Base-by-base conservation (phyloP, 2,888 invertebrate species). In the Eurytoma adleriae region DNA sequence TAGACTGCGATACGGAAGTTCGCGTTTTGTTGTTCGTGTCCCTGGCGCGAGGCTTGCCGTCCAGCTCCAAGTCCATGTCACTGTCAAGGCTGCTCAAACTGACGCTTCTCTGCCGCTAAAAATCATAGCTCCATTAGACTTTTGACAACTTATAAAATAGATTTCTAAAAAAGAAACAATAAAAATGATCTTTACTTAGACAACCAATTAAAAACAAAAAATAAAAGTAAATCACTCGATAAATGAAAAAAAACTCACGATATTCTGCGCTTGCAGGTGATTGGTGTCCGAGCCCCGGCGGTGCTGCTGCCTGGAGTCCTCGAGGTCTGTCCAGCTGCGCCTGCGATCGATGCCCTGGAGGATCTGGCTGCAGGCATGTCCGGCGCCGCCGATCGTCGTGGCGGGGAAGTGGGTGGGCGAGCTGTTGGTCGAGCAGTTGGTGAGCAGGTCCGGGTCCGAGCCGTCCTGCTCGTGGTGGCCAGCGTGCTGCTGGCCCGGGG, bases 291-390 rank as follows among this genome's bases (percentile, higher is more conserved):
- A 88, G 74, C 84, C 88, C 71, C 88, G 88, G 61, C 88, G 86
- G 64, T 86, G 88, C 71, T 86, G 88, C 71, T 88, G 87, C 69
- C 89, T 86, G 2, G 86, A 91, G 87, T 95, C 95, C 89, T 96
- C 96, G 79, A 96, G 92, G n/a, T 96, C 96, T 5, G 96, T 96
- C 97, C 97, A 97, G 84, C 96, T 96, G 89, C 96, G 94, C 85
- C 97, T 92, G 81, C 93, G 92, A 81, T 93, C 93, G 86, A 93
- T 93, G 5, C 91, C 90, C 84, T 93, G 91, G 80, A 92, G 91
- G 89, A 85, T 87, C 84, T 93, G 93, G 24, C 92, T 88, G 78
- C 92, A 91, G 91, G 92, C 92, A 52, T 83, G 62, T 20, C 83
- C 82, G 24, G 83, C 82, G 30, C 69, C 69, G 12, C 57, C 57